phyloP scores from a whole-genome alignment of 1,140 invertebrate genomes.

The Neoseiulus cucumeris region DNA sequence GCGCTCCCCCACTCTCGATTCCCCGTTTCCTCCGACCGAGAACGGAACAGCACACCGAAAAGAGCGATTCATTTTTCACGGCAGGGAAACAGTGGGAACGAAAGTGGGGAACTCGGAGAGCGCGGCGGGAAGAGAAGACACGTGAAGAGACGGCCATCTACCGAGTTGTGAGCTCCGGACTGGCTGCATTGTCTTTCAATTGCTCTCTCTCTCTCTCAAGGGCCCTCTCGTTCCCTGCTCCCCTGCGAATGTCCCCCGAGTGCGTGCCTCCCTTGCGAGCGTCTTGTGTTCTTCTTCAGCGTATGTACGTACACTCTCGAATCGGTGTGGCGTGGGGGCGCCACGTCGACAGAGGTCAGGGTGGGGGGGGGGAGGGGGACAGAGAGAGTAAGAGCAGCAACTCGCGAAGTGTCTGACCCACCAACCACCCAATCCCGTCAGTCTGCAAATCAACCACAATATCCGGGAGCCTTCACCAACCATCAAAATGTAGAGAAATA shows the following conservation, averaged over 20 bases:
- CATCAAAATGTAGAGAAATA: too few species aligned
- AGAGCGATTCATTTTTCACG: slow-evolving; percentile 10
- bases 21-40: background rate
- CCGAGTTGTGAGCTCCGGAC: too few species aligned
- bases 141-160: background rate
- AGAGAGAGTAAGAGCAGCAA: too few species aligned
- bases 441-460: too few species aligned
- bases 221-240: background rate
- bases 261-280: background rate
- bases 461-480: too few species aligned
- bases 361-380: too few species aligned
- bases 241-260: background rate
- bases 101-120: background rate
- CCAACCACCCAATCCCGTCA: too few species aligned
- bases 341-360: too few species aligned
- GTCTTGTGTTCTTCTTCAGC: too few species aligned
- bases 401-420: too few species aligned
- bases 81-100: background rate
- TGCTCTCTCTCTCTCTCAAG: background rate
- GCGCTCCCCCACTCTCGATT: background rate
- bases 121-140: background rate
- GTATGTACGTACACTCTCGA: too few species aligned
- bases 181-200: slow-evolving; percentile 11
- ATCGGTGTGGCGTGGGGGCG: too few species aligned
- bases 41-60: background rate